Evolutionary conservation across 2,888 invertebrate species (phyloP).

Genomic region (Ryuthela nishihirai): DNA sequence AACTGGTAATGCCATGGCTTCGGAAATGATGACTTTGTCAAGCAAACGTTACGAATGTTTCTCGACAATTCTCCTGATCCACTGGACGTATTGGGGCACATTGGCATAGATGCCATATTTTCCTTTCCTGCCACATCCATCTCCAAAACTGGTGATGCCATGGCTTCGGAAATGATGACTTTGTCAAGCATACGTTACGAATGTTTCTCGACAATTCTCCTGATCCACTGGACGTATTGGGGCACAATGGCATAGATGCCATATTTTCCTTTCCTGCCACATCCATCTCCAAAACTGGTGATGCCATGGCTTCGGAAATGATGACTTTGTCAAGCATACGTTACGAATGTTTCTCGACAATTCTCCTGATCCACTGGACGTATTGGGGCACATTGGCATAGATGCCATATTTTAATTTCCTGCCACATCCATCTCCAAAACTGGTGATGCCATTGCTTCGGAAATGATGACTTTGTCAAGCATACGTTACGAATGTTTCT

Average conservation of each 20-base stretch:
- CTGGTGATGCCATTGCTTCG: slow-evolving; percentile 92
- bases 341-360: slow-evolving; percentile 54
- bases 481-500: background rate
- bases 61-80: slow-evolving; percentile 68
- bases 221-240: slow-evolving; percentile 83
- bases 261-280: slow-evolving; percentile 86
- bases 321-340: too few species aligned
- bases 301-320: too few species aligned
- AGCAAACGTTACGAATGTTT: too few species aligned
- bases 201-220: slow-evolving; percentile 57
- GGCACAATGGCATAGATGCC: slow-evolving; percentile 88
- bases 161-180: too few species aligned
- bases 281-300: slow-evolving; percentile 93
- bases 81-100: slow-evolving; percentile 77
- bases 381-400: slow-evolving; percentile 86
- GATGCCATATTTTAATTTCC: slow-evolving; percentile 86
- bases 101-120: slow-evolving; percentile 92
- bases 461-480: too few species aligned
- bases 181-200: too few species aligned
- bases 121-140: slow-evolving; percentile 87
- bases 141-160: slow-evolving; percentile 92
- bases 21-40: too few species aligned
- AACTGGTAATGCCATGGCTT: slow-evolving; percentile 91
- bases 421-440: slow-evolving; percentile 94
- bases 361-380: slow-evolving; percentile 73